These are phyloP conservation scores for Philotrypesis tridentata DNA, from an alignment of 1,140 invertebrate genomes.

Conservation along the genomic window DNA sequence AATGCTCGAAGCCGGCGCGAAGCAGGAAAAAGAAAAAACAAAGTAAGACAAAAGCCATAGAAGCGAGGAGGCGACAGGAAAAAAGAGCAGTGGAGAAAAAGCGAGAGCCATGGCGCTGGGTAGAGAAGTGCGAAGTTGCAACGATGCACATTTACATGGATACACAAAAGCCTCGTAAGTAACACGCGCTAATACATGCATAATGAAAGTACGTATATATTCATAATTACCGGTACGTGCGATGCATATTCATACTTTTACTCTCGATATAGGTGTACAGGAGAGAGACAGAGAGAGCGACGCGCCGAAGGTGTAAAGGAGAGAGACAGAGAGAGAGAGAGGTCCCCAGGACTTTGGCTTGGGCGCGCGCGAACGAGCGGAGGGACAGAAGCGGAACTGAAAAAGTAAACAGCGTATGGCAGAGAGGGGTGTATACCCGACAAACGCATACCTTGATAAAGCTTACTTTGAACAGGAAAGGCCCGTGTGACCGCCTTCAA, in stretches of 20 bases:
- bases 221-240: slow-evolving; percentile 59
- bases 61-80: neutral
- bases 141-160: slow-evolving; percentile 55
- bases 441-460: neutral
- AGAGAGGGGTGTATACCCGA: neutral
- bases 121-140: slow-evolving; percentile 46
- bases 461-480: slow-evolving; percentile 7
- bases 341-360: slow-evolving; percentile 4
- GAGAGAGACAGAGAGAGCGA: neutral
- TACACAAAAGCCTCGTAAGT: slow-evolving; percentile 56
- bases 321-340: neutral
- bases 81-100: neutral
- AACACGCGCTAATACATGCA: slow-evolving; percentile 58
- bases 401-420: slow-evolving; percentile 44
- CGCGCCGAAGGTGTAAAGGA: neutral
- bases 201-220: slow-evolving; percentile 58
- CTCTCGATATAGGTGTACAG: neutral
- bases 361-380: neutral
- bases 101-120: neutral
- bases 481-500: slow-evolving; percentile 3
- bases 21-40: neutral
- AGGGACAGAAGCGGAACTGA: neutral
- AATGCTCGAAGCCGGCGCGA: neutral
- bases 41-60: neutral
- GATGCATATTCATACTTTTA: slow-evolving; percentile 57